phyloP scores from a whole-genome alignment of 2,888 invertebrate genomes.

The Druceiella hillmani region DNA sequence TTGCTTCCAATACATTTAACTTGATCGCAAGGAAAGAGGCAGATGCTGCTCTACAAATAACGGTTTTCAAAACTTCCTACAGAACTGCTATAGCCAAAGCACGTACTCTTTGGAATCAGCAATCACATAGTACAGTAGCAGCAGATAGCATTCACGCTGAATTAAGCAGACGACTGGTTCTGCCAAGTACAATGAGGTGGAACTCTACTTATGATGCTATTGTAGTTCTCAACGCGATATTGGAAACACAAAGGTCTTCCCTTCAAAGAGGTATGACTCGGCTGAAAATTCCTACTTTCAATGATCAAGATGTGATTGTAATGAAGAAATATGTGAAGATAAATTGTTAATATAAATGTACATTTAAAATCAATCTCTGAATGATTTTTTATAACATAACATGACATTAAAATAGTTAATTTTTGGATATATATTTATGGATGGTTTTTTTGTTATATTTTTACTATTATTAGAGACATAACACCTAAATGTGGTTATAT shows the following conservation, averaged over 20 bases:
- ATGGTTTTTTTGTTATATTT: too few species aligned
- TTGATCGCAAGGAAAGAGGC: conserved; percentile 17
- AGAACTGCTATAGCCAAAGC: conserved; percentile 21
- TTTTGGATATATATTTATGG: too few species aligned
- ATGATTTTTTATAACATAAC: too few species aligned
- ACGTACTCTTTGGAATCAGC: conserved; percentile 20
- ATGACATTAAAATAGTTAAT: too few species aligned
- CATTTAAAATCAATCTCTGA: too few species aligned
- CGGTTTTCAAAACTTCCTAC: conserved; percentile 19
- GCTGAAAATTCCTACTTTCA: conserved; percentile 20
- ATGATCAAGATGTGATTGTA: conserved; percentile 21
- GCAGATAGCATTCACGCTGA: conserved; percentile 20
- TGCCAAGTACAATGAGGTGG: conserved; percentile 20
- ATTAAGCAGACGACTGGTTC: conserved; percentile 19
- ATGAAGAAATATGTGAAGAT: conserved; percentile 19
- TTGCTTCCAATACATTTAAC: conserved; percentile 18
- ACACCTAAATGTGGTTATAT: too few species aligned
- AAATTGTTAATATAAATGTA: conserved; percentile 11
- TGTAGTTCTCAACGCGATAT: conserved; percentile 18
- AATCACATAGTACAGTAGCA: conserved; percentile 22
- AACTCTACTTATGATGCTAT: conserved; percentile 18
- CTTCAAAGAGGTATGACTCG: too few species aligned
- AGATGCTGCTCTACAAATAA: conserved; percentile 19
- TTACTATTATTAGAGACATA: too few species aligned
- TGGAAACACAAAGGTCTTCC: conserved; percentile 21